Base-by-base conservation (phyloP, 2,797 vertebrate genomes). In the Decapterus maruadsi region DNA sequence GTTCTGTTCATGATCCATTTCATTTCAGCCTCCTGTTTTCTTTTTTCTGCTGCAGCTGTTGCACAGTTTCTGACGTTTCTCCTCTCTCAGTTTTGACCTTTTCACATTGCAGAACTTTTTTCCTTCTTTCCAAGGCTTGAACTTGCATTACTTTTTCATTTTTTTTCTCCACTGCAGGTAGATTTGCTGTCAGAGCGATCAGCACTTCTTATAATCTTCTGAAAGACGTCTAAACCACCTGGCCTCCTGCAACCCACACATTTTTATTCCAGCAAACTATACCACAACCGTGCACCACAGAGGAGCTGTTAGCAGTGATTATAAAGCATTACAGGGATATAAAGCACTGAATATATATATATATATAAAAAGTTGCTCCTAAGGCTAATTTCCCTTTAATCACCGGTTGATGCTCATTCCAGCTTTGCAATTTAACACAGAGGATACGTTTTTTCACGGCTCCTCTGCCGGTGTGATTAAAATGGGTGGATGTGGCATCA, bases 381-480 rank as follows among this genome's bases (percentile, higher is more conserved):
- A 83, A 88, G 74, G 72, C 66, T 80, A 86, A 89, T 90, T 86
- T 82, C 40, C 55, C 62, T 82, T 62, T 78, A 90, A 91, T 90
- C 53, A 83, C 69, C 31, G 11, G 58, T 72, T 80, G 76, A 84
- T 38, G 57, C 76, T 89, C 72, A 85, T 68, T 79, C 48, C n/a
- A 12, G 58, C 55, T 67, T 51, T 8, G 80, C 42, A 83, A 79
- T 89, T 83, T 75, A 84, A 72, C 61, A 71, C 74, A 53, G 72
- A 48, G 60, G 72, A 62, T 62, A 57, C 61, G 81, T 84, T 54
- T 88, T 79, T 65, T 68, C 69, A 76, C 58, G 20, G 72, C 84
- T 80, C 42, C 67, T 76, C 63, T 73, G 68, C 61, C 50, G 38
- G 50, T 69, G 64, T 85, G 77, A 89, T 86, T 84, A 87, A 84